Conservation (phyloP, 2,113 vertebrate genomes). For the Melanerpes formicivorus region DNA sequence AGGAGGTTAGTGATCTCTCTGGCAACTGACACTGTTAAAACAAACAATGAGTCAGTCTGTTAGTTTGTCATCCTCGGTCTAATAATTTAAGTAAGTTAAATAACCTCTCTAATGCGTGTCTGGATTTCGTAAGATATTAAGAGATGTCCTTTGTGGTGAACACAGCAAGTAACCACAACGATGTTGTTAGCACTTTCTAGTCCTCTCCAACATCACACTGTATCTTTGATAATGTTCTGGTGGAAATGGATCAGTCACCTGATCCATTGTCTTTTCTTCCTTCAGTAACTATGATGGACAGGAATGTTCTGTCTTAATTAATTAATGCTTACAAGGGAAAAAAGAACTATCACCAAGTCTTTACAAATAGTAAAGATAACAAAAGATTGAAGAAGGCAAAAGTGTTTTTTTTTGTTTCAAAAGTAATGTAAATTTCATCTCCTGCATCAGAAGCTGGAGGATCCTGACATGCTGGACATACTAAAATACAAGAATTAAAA, state of each 20-base stretch:
- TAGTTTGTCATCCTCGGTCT: background rate
- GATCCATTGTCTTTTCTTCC: background rate
- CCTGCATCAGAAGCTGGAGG: background rate
- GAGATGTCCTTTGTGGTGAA: background rate
- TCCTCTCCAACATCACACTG: background rate
- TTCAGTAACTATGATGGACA: background rate
- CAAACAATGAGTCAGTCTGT: background rate
- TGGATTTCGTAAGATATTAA: background rate
- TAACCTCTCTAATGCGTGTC: background rate
- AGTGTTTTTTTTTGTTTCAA: background rate
- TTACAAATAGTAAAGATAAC: background rate
- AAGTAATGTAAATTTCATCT: background rate
- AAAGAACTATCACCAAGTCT: background rate
- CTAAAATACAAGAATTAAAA: background rate
- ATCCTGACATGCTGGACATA: background rate
- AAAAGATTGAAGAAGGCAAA: background rate
- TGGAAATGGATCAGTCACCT: background rate
- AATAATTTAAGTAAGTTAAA: background rate
- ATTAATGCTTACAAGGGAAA: background rate
- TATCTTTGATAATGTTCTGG: background rate
- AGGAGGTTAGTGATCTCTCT: background rate
- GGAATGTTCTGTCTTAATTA: background rate
- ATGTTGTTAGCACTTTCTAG: background rate
- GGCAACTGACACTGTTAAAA: background rate
- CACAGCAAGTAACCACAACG: background rate